Conservation (phyloP, 2,888 invertebrate species). For the Malthinus seriepunctatus region DNA sequence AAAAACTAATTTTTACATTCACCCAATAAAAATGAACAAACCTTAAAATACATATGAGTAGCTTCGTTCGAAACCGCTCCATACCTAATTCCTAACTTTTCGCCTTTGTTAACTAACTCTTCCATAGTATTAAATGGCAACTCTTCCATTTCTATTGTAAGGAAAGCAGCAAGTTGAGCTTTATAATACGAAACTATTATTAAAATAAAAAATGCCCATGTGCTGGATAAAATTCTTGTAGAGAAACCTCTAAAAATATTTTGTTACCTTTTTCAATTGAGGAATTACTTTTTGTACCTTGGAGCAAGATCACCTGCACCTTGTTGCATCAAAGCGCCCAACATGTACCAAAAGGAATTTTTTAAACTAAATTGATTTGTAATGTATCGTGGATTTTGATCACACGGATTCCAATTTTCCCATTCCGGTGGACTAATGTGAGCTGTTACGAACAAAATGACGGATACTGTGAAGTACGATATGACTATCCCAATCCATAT, state of each 20-base stretch:
- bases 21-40: slow-evolving; percentile 48
- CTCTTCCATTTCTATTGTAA: slow-evolving; percentile 77
- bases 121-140: slow-evolving; percentile 76
- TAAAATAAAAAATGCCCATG: slow-evolving; percentile 90
- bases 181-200: slow-evolving; percentile 89
- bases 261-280: slow-evolving; percentile 17
- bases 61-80: slow-evolving; percentile 85
- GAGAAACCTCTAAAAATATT: slow-evolving; percentile 72
- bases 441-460: slow-evolving; percentile 65
- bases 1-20: background rate
- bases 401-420: slow-evolving; percentile 65
- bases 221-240: slow-evolving; percentile 84
- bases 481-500: slow-evolving; percentile 72
- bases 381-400: slow-evolving; percentile 63
- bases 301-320: slow-evolving; percentile 64
- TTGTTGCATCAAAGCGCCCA: slow-evolving; percentile 67
- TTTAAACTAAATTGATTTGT: slow-evolving; percentile 65
- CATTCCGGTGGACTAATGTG: slow-evolving; percentile 67
- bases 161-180: slow-evolving; percentile 87
- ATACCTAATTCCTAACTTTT: slow-evolving; percentile 81
- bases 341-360: slow-evolving; percentile 70
- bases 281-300: slow-evolving; percentile 61
- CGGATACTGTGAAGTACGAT: slow-evolving; percentile 66
- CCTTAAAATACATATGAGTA: slow-evolving; percentile 87
- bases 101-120: slow-evolving; percentile 77